Base-by-base conservation (phyloP, 2,888 invertebrate genomes). In the Brenthis daphne region DNA sequence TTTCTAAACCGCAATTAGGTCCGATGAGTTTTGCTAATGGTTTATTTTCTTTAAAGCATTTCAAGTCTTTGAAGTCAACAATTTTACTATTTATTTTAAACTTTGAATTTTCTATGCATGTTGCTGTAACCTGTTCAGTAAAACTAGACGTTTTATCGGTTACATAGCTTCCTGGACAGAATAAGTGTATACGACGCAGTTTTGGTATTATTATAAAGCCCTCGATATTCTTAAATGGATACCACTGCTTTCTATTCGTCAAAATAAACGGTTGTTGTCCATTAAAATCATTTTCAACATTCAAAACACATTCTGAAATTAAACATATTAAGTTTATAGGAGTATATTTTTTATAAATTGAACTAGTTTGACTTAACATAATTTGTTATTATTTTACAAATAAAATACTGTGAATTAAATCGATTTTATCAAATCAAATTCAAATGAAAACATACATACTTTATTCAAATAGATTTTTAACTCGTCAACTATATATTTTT, bases 251-350 rank as follows among this genome's bases (percentile, higher is more conserved):
- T 20, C 57, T 48, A 0, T 58, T 48, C 3, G 72, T 69, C 6
- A 77, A 8, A 64, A 85, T 76, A 11, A 86, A 43, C 0, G 85
- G 85, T 43, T 80, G 80, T 6, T 77, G 75, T 11, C 54, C 64
- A 14, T 72, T 64, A 13, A 83, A 77, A 48, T 82, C 77, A 13
- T 72, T 67, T 43, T 75, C 63, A 3, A 79, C 73, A 57, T 84
- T 77, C n/a, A 88, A 61, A 13, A 76, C 56, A 69, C 89, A 89
- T 67, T 82, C 88, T 89, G 80, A 48, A 81, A 83, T 68, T 57
- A 20, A 64, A 54, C 56, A 53, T 24, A 61, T 5, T 4, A 29
- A 1, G 20, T 20, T 20, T 29, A 29, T 29, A 29, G 0, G 29
- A 29, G 29, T 11, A 43, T 29, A 29, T 43, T 43, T 43, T 43